These are phyloP conservation scores for Psephotus haematonotus DNA, from an alignment of 2,113 vertebrate species.

Conservation along the genomic window DNA sequence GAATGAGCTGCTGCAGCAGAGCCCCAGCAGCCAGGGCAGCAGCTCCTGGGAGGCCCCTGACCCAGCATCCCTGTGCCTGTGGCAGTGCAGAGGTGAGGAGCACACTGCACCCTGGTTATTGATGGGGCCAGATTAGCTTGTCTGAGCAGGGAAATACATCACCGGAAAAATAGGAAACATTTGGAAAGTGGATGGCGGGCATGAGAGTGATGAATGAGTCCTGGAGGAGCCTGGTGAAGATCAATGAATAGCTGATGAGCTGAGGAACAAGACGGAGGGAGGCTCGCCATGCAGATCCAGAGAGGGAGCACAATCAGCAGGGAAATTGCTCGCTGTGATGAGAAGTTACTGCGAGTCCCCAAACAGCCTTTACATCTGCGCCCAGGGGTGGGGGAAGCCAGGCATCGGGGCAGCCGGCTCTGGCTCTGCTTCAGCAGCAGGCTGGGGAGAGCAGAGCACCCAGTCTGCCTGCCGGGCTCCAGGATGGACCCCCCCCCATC, in stretches of 20 bases:
- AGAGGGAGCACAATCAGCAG: neutral
- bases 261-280: neutral
- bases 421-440: accelerated
- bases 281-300: neutral
- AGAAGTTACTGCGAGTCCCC: accelerated
- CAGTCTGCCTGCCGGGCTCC: accelerated
- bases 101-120: neutral
- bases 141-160: neutral
- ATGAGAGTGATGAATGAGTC: neutral
- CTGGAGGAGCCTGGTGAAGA: neutral
- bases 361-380: accelerated
- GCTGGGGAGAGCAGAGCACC: neutral
- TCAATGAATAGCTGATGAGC: conserved; percentile 7
- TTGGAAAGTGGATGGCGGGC: neutral
- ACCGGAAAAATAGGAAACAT: neutral
- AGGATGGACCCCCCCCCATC: too few species aligned
- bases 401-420: neutral
- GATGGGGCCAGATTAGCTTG: neutral
- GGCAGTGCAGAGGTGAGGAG: neutral
- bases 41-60: neutral
- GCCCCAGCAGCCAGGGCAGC: neutral
- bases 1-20: neutral
- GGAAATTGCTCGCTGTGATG: neutral
- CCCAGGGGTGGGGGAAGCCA: too few species aligned
- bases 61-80: accelerated